A percentile compares a stretch with the other conserved stretches of the same genome.
Conservation (phyloP, 2,797 vertebrate genomes). For the Scolopax bukidnonensis region DNA sequence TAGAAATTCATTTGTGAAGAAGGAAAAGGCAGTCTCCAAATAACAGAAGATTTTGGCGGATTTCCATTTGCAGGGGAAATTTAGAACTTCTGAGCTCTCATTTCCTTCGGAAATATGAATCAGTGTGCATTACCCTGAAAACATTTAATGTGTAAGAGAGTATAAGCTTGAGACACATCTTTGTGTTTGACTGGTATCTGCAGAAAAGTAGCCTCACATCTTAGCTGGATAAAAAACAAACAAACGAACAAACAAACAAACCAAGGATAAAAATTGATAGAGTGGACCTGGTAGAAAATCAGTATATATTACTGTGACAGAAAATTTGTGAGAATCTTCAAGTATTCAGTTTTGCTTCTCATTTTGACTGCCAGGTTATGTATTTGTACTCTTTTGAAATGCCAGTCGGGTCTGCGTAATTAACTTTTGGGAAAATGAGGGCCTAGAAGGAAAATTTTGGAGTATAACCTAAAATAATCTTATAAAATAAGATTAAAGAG, state of each 20-base stretch:
- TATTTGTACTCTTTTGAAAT: not conserved
- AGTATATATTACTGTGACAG: not conserved
- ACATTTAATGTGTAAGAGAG: not conserved
- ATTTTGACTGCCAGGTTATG: not conserved
- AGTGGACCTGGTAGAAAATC: not conserved
- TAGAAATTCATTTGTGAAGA: conserved; percentile 46
- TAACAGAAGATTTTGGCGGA: conserved; percentile 32
- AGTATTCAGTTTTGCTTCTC: not conserved
- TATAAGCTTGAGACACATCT: not conserved
- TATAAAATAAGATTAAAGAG: not conserved
- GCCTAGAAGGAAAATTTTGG: not conserved
- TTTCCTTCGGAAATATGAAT: conserved; percentile 62
- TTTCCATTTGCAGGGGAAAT: conserved; percentile 54
- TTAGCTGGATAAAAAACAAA: not conserved
- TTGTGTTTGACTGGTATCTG: not conserved
- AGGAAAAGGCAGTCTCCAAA: conserved; percentile 57
- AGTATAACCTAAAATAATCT: not conserved
- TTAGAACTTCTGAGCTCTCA: conserved; percentile 5
- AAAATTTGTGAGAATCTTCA: not conserved
- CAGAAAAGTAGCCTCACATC: not conserved
- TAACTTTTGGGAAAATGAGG: not conserved
- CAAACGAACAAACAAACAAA: not conserved
- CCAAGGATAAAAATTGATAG: not conserved
- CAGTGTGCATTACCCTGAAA: not conserved
- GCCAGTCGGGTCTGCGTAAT: not conserved